Percentiles rank a stretch among this genome's conserved stretches.
phyloP scores from a whole-genome alignment of 2,888 invertebrate genomes.

The Lasioglossum figueresi region DNA sequence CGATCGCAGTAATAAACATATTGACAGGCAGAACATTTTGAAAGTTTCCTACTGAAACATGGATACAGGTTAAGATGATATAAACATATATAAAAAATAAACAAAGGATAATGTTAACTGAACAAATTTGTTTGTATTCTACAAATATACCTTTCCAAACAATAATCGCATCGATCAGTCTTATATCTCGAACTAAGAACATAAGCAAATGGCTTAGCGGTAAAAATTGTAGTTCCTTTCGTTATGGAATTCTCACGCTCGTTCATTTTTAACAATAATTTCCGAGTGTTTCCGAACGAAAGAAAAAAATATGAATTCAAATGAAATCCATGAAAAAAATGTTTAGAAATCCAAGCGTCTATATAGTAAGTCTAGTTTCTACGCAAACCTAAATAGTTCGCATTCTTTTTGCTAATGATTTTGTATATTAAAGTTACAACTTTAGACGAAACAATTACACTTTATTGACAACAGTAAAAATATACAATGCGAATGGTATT shows the following conservation, averaged over 20 bases:
- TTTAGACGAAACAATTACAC: not conserved
- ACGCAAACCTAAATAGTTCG: not conserved
- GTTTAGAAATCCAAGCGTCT: not conserved
- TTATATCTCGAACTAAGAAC: conserved; percentile 88
- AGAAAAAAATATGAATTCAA: not conserved
- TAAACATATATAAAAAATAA: not conserved
- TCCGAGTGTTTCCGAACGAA: too few relatives aligned
- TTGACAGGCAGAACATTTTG: conserved; percentile 93
- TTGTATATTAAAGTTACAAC: conserved; percentile 17
- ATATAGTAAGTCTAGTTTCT: not conserved
- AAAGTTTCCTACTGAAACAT: conserved; percentile 87
- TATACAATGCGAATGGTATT: not conserved
- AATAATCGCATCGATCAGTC: conserved; percentile 90
- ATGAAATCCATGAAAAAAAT: too few relatives aligned
- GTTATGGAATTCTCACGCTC: conserved; percentile 73
- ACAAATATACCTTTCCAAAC: conserved; percentile 83
- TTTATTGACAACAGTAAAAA: not conserved
- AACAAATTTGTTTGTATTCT: not conserved
- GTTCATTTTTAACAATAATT: conserved; percentile 50
- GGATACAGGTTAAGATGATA: not conserved
- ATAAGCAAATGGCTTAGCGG: conserved; percentile 65
- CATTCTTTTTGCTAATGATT: not conserved
- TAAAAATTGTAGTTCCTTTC: conserved; percentile 68
- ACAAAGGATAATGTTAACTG: not conserved
- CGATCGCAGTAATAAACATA: conserved; percentile 93